phyloP scores from a whole-genome alignment of 2,797 vertebrate genomes.

The Manis pentadactyla region DNA sequence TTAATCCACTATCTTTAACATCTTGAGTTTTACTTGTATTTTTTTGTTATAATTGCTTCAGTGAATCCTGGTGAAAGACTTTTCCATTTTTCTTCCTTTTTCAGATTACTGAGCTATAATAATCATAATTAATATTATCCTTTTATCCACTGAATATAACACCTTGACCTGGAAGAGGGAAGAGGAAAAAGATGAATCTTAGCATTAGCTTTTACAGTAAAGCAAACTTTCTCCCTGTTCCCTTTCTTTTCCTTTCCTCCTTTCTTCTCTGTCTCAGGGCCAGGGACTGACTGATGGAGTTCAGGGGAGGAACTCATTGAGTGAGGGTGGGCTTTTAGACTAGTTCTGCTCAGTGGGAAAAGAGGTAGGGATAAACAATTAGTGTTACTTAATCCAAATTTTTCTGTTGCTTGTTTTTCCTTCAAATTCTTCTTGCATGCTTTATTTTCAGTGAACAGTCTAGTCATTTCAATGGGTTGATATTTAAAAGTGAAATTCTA shows the following conservation, averaged over 20 bases:
- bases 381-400: not conserved
- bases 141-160: not conserved
- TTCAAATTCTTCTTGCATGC: not conserved
- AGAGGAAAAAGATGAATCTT: not conserved
- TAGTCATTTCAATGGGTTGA: not conserved
- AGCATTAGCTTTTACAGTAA: not conserved
- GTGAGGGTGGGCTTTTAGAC: not conserved
- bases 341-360: not conserved
- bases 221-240: not conserved
- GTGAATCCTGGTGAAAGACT: not conserved
- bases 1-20: not conserved
- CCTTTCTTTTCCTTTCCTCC: not conserved
- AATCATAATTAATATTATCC: not conserved
- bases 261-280: not conserved
- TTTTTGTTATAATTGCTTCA: not conserved
- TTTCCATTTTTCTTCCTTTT: conserved; percentile 5
- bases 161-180: not conserved
- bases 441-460: conserved; percentile 35
- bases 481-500: not conserved
- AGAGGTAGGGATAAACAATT: not conserved
- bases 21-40: not conserved
- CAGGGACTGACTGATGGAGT: not conserved
- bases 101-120: not conserved
- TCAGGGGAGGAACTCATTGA: not conserved
- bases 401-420: not conserved